Evolutionary conservation across 2,888 invertebrate genomes (phyloP).

Genomic region (Lacanobia oleracea): DNA sequence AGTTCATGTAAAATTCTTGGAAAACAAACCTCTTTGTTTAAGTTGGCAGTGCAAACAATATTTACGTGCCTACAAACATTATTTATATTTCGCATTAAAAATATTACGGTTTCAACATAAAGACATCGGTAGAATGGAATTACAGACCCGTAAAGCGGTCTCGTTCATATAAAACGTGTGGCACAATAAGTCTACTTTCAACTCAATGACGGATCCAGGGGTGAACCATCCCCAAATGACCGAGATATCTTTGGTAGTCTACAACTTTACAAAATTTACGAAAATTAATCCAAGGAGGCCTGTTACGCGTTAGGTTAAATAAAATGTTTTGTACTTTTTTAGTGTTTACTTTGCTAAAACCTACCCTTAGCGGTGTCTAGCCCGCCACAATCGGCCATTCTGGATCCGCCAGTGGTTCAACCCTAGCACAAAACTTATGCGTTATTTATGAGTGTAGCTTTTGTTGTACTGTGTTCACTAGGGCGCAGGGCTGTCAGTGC

Average conservation of each 20-base stretch:
- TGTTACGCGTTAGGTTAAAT: no score
- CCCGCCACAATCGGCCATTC: no score
- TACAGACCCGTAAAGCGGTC: slow-evolving; percentile 21
- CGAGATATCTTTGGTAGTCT: no score
- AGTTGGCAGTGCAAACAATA: slow-evolving; percentile 25
- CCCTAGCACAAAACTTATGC: slow-evolving; percentile 13
- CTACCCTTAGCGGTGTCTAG: no score
- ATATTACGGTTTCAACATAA: slow-evolving; percentile 17
- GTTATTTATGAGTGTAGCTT: slow-evolving; percentile 39
- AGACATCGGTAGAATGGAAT: slow-evolving; percentile 28
- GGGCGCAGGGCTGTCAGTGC: slow-evolving; percentile 18
- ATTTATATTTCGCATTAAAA: slow-evolving; percentile 44
- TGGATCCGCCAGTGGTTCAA: slow-evolving; percentile 3
- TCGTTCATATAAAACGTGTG: slow-evolving; percentile 33
- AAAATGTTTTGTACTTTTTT: no score
- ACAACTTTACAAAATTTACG: no score
- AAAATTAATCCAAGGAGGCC: no score
- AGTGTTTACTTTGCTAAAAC: no score
- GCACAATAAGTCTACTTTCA: slow-evolving; percentile 29
- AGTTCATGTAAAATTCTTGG: slow-evolving; percentile 7
- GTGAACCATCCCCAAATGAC: no score
- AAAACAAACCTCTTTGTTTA: slow-evolving; percentile 36
- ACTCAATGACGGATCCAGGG: background rate
- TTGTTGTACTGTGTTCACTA: background rate
- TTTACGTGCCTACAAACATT: slow-evolving; percentile 22